phyloP scores from a whole-genome alignment of 2,797 vertebrate species.

The Gymnoscopelus braueri region DNA sequence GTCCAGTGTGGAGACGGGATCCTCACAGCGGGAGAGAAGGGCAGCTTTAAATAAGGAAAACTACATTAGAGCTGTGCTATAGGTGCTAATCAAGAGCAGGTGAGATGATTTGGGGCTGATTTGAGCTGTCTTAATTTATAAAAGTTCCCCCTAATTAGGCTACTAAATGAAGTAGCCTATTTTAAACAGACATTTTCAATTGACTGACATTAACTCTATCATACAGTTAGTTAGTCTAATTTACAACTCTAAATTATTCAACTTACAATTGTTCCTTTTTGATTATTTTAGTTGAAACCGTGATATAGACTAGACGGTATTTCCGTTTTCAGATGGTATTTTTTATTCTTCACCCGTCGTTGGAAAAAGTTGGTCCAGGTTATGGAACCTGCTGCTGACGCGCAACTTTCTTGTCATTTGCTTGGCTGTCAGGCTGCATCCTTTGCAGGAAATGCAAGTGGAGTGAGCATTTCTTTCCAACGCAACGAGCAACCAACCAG shows the following conservation, averaged over 20 bases:
- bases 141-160: neutral
- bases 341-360: neutral
- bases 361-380: slow-evolving; percentile 1
- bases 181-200: too few species aligned
- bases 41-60: neutral
- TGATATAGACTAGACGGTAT: neutral
- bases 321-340: too few species aligned
- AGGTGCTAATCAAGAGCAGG: slow-evolving; percentile 58
- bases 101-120: slow-evolving; percentile 37
- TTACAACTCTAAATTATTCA: too few species aligned
- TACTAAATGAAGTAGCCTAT: too few species aligned
- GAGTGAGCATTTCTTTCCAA: slow-evolving; percentile 66
- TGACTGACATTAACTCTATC: too few species aligned
- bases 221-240: too few species aligned
- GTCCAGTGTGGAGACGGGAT: slow-evolving; percentile 71
- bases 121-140: slow-evolving; percentile 7
- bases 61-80: slow-evolving; percentile 24
- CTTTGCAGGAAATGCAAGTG: slow-evolving; percentile 72
- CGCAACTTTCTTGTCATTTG: slow-evolving; percentile 34
- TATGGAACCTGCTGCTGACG: slow-evolving; percentile 12
- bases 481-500: slow-evolving; percentile 73
- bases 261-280: neutral
- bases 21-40: slow-evolving; percentile 42
- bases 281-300: neutral
- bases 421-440: slow-evolving; percentile 43